Evolutionary conservation across 2,113 vertebrate species (phyloP).

Genomic region (Alosa alosa): DNA sequence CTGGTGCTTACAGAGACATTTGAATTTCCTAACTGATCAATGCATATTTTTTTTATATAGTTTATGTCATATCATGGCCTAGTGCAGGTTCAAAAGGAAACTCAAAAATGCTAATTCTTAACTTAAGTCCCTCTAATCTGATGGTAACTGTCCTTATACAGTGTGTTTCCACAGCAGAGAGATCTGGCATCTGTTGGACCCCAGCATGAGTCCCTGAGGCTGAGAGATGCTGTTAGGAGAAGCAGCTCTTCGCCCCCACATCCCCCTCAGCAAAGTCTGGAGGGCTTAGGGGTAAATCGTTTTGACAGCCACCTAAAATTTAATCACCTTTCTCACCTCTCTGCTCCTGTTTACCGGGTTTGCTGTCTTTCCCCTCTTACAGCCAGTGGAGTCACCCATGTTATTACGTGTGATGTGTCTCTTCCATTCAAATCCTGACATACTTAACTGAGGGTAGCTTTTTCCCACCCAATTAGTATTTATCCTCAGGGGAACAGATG

Average conservation of each 20-base stretch:
- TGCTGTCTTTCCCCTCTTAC: not conserved
- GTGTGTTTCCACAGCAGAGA: not conserved
- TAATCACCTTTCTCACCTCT: slow-evolving; percentile 25
- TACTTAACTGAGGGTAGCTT: not conserved
- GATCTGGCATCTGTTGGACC: not conserved
- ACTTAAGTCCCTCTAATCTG: not conserved
- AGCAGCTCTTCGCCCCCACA: not conserved
- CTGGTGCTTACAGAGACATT: not conserved
- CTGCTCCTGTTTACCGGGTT: not conserved
- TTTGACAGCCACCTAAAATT: slow-evolving; percentile 26
- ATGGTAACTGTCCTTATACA: not conserved
- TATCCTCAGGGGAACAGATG: not conserved
- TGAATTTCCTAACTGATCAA: not conserved
- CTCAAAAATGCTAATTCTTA: not conserved
- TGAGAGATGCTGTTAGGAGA: not conserved
- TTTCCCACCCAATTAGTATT: not conserved
- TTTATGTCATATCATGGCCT: not conserved
- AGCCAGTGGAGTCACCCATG: not conserved
- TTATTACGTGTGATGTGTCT: not conserved
- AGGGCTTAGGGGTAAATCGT: slow-evolving; percentile 24
- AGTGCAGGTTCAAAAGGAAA: too few relatives aligned
- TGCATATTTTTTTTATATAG: not conserved
- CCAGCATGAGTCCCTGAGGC: not conserved
- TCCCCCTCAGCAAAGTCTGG: slow-evolving; percentile 4
- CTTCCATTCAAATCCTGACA: not conserved